A percentile compares a stretch with the other conserved stretches of the same genome.
Evolutionary conservation across 2,797 vertebrate species (phyloP).

Genomic region (Triplophysa bombifrons): DNA sequence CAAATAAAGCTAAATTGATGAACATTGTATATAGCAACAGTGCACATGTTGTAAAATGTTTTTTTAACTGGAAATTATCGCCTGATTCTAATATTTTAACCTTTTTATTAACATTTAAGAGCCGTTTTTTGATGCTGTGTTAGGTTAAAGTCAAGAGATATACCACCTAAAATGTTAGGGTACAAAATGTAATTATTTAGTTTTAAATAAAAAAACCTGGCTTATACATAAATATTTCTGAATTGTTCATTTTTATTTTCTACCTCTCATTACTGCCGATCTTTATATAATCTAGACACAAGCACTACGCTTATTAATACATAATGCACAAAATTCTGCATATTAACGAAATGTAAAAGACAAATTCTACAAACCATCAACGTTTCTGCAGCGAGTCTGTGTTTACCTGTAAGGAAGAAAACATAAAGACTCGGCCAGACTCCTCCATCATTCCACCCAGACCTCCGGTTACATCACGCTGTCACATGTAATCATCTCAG

Average conservation of each 20-base stretch:
- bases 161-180: no score
- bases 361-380: neutral
- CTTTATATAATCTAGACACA: neutral
- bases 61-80: no score
- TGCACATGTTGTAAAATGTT: no score
- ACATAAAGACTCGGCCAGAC: neutral
- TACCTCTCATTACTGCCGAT: neutral
- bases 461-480: neutral
- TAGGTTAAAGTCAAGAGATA: no score
- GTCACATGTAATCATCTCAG: slow-evolving; percentile 12
- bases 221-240: neutral
- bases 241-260: neutral
- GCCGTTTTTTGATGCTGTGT: no score
- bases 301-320: neutral
- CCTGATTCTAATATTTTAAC: no score
- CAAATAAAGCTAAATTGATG: no score
- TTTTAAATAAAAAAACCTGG: neutral
- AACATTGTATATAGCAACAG: no score
- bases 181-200: no score
- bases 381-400: neutral
- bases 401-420: neutral
- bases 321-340: neutral
- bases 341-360: neutral
- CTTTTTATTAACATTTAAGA: no score
- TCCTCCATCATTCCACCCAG: neutral